Percentiles rank a stretch among this genome's conserved stretches.
Conservation (phyloP, 2,888 invertebrate species). For the Agonopterix arenella region DNA sequence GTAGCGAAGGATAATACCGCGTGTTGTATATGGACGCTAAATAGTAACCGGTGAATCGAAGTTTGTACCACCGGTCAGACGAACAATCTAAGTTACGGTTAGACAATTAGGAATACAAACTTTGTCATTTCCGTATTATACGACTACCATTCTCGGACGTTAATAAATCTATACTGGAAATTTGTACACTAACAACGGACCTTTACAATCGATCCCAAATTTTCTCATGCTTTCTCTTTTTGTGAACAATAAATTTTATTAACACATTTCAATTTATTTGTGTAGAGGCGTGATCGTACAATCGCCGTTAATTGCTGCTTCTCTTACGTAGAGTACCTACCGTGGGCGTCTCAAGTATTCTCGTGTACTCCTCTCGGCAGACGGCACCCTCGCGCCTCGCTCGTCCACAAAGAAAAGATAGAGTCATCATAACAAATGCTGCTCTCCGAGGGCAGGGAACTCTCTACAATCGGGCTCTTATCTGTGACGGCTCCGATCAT, state of each 20-base stretch:
- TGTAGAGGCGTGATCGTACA: slow-evolving; percentile 45
- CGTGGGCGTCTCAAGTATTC: slow-evolving; percentile 36
- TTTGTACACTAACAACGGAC: slow-evolving; percentile 39
- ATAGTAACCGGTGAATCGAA: background rate
- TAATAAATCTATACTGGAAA: slow-evolving; percentile 35
- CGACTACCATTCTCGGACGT: slow-evolving; percentile 32
- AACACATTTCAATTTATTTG: slow-evolving; percentile 65
- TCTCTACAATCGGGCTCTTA: slow-evolving; percentile 64
- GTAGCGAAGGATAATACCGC: background rate
- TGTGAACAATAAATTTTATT: slow-evolving; percentile 66
- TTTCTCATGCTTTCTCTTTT: slow-evolving; percentile 58
- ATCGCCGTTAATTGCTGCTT: slow-evolving; percentile 68
- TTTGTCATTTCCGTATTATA: slow-evolving; percentile 40
- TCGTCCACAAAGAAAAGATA: slow-evolving; percentile 66
- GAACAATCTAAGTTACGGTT: slow-evolving; percentile 19
- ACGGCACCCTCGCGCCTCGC: slow-evolving; percentile 31
- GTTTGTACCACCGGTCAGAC: slow-evolving; percentile 11
- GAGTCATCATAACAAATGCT: slow-evolving; percentile 75
- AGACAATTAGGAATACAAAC: slow-evolving; percentile 30
- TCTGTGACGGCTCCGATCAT: slow-evolving; percentile 68
- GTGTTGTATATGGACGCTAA: background rate
- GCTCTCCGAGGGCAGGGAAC: slow-evolving; percentile 56
- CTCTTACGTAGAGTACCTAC: slow-evolving; percentile 49
- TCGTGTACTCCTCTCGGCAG: background rate
- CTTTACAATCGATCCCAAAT: slow-evolving; percentile 46